Base-by-base conservation (phyloP, 2,113 vertebrate species). In the Corythoichthys haematopterus region DNA sequence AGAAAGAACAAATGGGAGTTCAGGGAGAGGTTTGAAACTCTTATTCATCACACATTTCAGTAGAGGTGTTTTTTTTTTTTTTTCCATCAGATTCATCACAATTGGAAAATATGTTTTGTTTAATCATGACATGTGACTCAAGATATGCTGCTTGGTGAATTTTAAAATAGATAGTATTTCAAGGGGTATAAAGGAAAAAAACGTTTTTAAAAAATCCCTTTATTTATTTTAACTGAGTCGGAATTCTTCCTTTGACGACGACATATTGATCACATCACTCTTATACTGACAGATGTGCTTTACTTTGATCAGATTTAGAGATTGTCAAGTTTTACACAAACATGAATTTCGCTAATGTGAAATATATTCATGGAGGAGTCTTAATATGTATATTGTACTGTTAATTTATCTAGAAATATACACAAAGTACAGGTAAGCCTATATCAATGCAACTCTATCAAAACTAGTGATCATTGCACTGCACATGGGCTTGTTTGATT, bases 11-110 rank as follows among this genome's bases (percentile, higher is more conserved):
- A 20, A 45, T 16, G 47, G 63, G 63, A 38, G 9, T 3, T 69
- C 55, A 66, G 50, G 37, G 48, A 28, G 70, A 69, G 72, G 72
- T 62, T 64, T 80, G 56, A 57, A 48, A 66, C 46, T 71, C 68
- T 57, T 70, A 68, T 83, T 81, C 67, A 72, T 76, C 57, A 37
- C 72, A 59, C 80, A 73, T 79, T 74, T 72, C n/a, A 78, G 68
- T 63, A 66, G 68, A 83, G 81, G 62, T 77, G 76, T 81, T 64
- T 43, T 43, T 43, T 1, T 7, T 43, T 7, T 3, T 61, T 81
- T 82, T 85, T 64, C 71, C 56, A 43, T 57, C 76, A 66, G 68
- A 14, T 71, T 50, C 65, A 36, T 46, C 55, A 35, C 56, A 28
- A 70, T 79, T 70, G 72, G 51, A 46, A 69, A 75, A 67, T 70